These are phyloP conservation scores for Stegodyphus mimosarum DNA, from an alignment of 1,140 invertebrate species.

Conservation along the genomic window DNA sequence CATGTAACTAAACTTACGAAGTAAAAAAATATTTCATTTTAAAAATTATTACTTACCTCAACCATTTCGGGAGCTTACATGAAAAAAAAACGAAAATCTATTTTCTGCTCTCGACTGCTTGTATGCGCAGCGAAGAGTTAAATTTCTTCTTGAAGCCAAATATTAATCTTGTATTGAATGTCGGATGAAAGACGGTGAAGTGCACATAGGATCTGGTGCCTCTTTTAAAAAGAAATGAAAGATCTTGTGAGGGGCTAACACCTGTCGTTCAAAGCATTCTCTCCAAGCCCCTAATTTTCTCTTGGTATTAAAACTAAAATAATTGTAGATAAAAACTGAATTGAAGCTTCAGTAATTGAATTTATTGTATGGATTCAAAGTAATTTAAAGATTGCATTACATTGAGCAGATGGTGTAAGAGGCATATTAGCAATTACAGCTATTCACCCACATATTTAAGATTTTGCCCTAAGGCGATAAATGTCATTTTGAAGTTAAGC, in stretches of 20 bases:
- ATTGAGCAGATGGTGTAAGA: too few relatives aligned
- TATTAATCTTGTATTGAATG: slow-evolving; percentile 1
- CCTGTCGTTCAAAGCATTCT: background rate
- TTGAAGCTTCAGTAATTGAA: background rate
- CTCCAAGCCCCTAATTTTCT: background rate
- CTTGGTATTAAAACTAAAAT: background rate
- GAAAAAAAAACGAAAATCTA: background rate
- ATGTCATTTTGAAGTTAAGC: too few relatives aligned
- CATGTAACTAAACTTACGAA: background rate
- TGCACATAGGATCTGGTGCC: background rate
- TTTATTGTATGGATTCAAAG: background rate
- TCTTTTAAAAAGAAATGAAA: background rate
- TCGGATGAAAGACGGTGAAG: background rate
- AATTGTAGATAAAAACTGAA: background rate
- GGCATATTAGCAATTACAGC: too few relatives aligned
- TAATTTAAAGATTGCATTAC: background rate
- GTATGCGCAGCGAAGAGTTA: background rate
- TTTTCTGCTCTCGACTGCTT: background rate
- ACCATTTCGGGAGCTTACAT: background rate
- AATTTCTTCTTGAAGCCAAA: background rate
- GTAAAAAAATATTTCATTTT: too few relatives aligned
- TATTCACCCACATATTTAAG: too few relatives aligned
- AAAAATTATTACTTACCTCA: too few relatives aligned
- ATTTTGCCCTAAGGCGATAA: too few relatives aligned
- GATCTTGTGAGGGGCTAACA: too few relatives aligned